Conservation (phyloP, 2,113 vertebrate genomes). For the Pteruthius melanotis region DNA sequence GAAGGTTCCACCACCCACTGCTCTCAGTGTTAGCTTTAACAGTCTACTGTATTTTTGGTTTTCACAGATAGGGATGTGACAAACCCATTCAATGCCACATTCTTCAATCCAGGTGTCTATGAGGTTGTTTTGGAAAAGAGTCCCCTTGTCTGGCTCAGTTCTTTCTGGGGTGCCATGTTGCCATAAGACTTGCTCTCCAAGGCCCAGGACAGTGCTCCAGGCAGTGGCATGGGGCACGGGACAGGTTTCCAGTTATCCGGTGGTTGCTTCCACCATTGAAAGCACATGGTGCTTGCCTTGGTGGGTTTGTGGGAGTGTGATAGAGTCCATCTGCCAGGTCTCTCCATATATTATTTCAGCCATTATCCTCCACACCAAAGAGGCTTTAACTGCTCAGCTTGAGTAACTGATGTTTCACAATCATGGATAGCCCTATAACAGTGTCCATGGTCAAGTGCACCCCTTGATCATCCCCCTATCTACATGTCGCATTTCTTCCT, state of each 20-base stretch:
- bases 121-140: not conserved
- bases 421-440: no score
- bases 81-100: not conserved
- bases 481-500: not conserved
- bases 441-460: not conserved
- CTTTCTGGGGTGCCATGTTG: not conserved
- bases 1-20: not conserved
- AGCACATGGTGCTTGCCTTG: not conserved
- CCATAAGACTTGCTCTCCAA: not conserved
- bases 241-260: not conserved
- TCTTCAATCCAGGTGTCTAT: not conserved
- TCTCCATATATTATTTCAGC: not conserved
- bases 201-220: not conserved
- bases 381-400: not conserved
- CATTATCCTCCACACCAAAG: not conserved
- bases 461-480: not conserved
- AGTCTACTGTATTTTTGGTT: no score
- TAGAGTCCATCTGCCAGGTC: not conserved
- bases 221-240: fast-evolving
- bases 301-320: not conserved
- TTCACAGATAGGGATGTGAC: not conserved
- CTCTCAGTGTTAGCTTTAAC: not conserved
- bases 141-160: not conserved
- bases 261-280: not conserved
- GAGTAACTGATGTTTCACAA: not conserved